These are phyloP conservation scores for Muschampia plurimacula DNA, from an alignment of 2,888 invertebrate species.

Conservation along the genomic window DNA sequence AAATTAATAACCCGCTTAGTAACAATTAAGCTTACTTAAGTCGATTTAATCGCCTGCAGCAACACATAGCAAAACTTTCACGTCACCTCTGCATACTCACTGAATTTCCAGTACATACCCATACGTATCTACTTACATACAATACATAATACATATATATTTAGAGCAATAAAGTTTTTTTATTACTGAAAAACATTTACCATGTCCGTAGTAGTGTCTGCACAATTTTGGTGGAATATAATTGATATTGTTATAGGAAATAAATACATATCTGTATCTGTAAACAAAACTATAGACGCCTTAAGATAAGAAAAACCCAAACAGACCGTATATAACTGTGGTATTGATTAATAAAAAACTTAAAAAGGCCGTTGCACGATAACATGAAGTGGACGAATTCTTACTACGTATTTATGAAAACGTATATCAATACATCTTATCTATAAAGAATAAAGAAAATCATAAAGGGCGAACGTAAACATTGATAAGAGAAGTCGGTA, in stretches of 20 bases:
- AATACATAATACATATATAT: too few species aligned
- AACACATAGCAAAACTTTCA: conserved; percentile 29
- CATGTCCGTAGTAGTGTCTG: too few species aligned
- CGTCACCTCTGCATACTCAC: conserved; percentile 16
- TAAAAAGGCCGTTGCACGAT: conserved; percentile 8
- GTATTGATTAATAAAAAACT: conserved; percentile 2
- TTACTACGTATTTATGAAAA: not conserved
- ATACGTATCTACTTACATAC: not conserved
- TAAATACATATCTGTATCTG: not conserved
- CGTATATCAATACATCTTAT: not conserved
- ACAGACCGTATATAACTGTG: not conserved
- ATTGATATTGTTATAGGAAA: not conserved
- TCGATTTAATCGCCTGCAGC: conserved; percentile 20
- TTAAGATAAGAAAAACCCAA: conserved; percentile 8
- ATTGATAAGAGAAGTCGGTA: not conserved
- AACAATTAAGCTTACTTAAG: conserved; percentile 34
- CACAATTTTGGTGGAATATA: too few species aligned
- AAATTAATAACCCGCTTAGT: conserved; percentile 16
- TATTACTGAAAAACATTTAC: too few species aligned
- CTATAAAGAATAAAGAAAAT: conserved; percentile 2
- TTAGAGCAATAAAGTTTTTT: too few species aligned
- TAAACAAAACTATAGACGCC: not conserved
- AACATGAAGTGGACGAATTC: not conserved
- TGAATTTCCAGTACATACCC: not conserved
- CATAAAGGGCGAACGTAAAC: conserved; percentile 2